These are phyloP conservation scores for Elmis aenea DNA, from an alignment of 2,888 invertebrate genomes.

Conservation along the genomic window DNA sequence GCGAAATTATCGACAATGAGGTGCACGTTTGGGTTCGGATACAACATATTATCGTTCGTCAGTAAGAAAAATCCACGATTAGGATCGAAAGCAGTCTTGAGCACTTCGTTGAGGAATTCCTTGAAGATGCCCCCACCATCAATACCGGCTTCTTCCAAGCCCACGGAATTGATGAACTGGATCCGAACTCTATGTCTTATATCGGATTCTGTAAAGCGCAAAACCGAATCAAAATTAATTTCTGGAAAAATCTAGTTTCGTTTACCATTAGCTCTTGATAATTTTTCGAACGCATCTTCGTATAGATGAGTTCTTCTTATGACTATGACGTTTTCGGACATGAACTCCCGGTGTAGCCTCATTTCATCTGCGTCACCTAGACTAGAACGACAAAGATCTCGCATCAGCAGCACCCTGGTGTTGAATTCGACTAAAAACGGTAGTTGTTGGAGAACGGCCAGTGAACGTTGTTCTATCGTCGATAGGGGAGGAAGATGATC, in stretches of 20 bases:
- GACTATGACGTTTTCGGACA: conserved; percentile 51
- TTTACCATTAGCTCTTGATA: conserved; percentile 83
- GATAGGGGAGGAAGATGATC: conserved; percentile 82
- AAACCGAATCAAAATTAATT: no score
- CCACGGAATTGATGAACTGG: conserved; percentile 84
- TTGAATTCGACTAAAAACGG: conserved; percentile 93
- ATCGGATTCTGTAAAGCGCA: conserved; percentile 66
- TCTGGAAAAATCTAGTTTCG: conserved; percentile 2
- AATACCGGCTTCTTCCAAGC: conserved; percentile 91
- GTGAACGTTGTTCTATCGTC: conserved; percentile 79
- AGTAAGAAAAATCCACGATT: conserved; percentile 88
- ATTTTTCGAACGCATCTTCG: conserved; percentile 94
- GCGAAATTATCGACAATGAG: conserved; percentile 79
- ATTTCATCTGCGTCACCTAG: conserved; percentile 38
- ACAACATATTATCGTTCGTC: conserved; percentile 88
- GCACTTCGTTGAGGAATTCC: conserved; percentile 89
- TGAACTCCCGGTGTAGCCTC: conserved; percentile 40
- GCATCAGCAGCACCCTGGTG: conserved; percentile 80
- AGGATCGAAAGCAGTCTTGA: conserved; percentile 95
- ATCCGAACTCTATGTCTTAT: conserved; percentile 80
- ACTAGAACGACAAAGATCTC: conserved; percentile 57
- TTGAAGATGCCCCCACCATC: conserved; percentile 97
- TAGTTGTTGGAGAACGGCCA: conserved; percentile 84
- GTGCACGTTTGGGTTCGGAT: conserved; percentile 92
- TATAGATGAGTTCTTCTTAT: conserved; percentile 90